These are phyloP conservation scores for Typhlomys cinereus DNA, from an alignment of 2,113 vertebrate species.

Conservation along the genomic window DNA sequence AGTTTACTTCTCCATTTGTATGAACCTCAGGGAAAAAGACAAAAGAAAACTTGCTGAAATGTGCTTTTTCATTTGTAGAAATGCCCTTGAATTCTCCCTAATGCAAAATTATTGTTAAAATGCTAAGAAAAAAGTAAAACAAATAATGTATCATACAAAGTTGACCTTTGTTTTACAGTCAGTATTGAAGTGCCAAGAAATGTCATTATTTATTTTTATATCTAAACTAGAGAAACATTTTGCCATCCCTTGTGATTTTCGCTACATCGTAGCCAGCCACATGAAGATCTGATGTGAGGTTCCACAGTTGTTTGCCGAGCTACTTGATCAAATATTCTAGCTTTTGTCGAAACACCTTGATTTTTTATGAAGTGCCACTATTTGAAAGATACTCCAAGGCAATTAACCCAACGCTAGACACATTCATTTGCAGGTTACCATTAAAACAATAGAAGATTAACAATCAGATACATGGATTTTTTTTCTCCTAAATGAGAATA, in stretches of 20 bases:
- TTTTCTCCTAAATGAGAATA: slow-evolving; percentile 36
- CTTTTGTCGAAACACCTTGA: neutral
- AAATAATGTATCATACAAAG: neutral
- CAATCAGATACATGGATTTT: slow-evolving; percentile 39
- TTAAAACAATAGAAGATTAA: slow-evolving; percentile 20
- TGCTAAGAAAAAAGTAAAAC: neutral
- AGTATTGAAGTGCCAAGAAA: neutral
- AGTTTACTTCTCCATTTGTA: neutral
- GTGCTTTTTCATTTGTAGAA: neutral
- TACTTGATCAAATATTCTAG: neutral
- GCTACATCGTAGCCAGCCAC: neutral
- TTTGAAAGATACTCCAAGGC: neutral
- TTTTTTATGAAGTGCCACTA: neutral
- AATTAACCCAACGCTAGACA: neutral
- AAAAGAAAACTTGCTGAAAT: slow-evolving; percentile 35
- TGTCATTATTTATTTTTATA: neutral
- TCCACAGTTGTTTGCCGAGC: neutral
- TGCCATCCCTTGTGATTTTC: neutral
- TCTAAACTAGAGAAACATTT: neutral
- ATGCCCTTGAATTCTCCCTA: neutral
- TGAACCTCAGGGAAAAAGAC: neutral
- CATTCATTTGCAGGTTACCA: slow-evolving; percentile 11
- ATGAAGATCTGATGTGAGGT: neutral
- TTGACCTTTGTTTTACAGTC: neutral
- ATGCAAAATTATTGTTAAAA: neutral